Evolutionary conservation across 2,888 invertebrate genomes (phyloP).

Genomic region (Troides helena): DNA sequence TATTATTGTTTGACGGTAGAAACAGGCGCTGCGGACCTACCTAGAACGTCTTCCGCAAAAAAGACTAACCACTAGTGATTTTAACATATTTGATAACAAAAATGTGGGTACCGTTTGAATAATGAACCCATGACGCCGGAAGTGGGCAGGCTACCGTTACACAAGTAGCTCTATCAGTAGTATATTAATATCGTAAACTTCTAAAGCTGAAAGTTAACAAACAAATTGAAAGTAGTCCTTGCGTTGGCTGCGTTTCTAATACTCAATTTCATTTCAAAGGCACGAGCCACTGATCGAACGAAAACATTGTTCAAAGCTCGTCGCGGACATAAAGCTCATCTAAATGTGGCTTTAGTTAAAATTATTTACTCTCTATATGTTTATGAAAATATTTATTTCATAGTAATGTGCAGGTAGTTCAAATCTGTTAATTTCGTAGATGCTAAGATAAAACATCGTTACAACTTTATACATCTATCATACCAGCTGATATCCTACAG

Average conservation of each 20-base stretch:
- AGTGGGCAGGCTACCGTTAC: background rate
- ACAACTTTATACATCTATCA: too few relatives aligned
- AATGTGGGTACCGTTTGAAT: background rate
- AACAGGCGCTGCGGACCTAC: too few relatives aligned
- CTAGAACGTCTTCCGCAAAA: too few relatives aligned
- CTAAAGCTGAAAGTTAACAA: constrained; percentile 53
- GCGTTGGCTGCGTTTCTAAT: constrained; percentile 71
- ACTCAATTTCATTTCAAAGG: constrained; percentile 71
- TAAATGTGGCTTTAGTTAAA: constrained; percentile 4
- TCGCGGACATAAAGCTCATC: constrained; percentile 1
- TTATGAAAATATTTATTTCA: too few relatives aligned
- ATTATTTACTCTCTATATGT: background rate
- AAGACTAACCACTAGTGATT: too few relatives aligned
- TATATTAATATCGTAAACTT: constrained; percentile 22
- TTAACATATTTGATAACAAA: too few relatives aligned
- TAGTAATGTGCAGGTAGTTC: too few relatives aligned
- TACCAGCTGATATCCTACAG: too few relatives aligned
- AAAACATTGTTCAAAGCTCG: constrained; percentile 59
- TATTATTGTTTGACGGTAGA: too few relatives aligned
- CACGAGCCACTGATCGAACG: constrained; percentile 76
- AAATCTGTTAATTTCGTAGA: too few relatives aligned
- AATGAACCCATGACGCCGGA: background rate
- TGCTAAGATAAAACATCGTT: too few relatives aligned
- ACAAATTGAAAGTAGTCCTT: constrained; percentile 66
- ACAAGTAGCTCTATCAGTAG: background rate